Evolutionary conservation across 2,888 invertebrate genomes (phyloP).

Genomic region (Pasiphila rectangulata): DNA sequence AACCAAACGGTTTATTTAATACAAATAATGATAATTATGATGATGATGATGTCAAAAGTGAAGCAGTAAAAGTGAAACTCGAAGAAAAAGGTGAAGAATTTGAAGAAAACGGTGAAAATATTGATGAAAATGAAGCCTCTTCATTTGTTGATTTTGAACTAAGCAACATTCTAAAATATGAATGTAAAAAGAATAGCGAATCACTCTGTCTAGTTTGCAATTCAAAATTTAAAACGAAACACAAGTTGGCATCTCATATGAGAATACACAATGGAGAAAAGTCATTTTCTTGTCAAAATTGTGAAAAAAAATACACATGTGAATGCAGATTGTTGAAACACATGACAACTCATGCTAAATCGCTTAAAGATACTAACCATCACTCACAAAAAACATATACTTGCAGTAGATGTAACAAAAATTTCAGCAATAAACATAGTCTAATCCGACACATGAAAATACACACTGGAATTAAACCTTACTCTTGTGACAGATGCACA

Average conservation of each 20-base stretch:
- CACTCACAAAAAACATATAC: background rate
- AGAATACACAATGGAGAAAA: slow-evolving; percentile 8
- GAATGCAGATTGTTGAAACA: background rate
- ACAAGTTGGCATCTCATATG: slow-evolving; percentile 5
- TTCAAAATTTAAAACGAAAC: background rate
- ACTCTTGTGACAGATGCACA: background rate
- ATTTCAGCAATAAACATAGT: slow-evolving; percentile 1
- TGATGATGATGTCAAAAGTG: slow-evolving; percentile 1
- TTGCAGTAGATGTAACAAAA: slow-evolving; percentile 1
- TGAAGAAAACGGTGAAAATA: background rate
- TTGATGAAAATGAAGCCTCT: background rate
- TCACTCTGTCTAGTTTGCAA: background rate
- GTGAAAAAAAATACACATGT: background rate
- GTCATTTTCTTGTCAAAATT: slow-evolving; percentile 6
- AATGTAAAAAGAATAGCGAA: background rate
- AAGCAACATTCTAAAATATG: background rate
- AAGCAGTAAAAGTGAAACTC: background rate
- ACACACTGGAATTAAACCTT: background rate
- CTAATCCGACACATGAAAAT: background rate
- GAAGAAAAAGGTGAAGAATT: slow-evolving; percentile 1
- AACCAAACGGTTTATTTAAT: background rate
- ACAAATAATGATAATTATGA: background rate
- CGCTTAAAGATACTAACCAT: background rate
- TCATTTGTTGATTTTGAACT: background rate
- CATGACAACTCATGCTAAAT: background rate